phyloP scores from a whole-genome alignment of 2,797 vertebrate species.

The Lacerta viridis region DNA sequence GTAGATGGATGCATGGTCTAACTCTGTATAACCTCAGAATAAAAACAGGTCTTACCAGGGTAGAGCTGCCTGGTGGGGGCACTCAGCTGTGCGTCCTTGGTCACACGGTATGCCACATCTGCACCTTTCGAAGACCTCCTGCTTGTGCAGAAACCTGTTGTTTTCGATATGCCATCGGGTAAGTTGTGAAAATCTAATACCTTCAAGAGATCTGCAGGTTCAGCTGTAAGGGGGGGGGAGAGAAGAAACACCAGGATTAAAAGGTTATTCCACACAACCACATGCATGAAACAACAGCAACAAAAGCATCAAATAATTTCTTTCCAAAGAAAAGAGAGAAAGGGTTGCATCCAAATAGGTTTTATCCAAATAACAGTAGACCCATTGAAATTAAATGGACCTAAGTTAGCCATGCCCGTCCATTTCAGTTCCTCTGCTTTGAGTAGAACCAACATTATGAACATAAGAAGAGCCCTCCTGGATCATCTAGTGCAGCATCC shows the following conservation, averaged over 20 bases:
- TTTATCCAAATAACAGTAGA: no score
- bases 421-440: no score
- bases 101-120: slow-evolving; percentile 94
- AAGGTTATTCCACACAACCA: background rate
- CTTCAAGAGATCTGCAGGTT: slow-evolving; percentile 96
- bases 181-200: slow-evolving; percentile 97
- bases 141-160: slow-evolving; percentile 92
- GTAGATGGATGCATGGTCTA: background rate
- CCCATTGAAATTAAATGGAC: no score
- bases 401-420: no score
- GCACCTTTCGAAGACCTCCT: slow-evolving; percentile 91
- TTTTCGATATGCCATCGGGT: slow-evolving; percentile 94
- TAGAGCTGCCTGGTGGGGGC: slow-evolving; percentile 97
- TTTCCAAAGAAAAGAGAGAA: background rate
- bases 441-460: no score
- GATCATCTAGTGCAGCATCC: no score
- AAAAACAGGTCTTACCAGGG: slow-evolving; percentile 82
- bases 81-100: slow-evolving; percentile 95
- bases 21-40: accelerated
- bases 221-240: slow-evolving; percentile 80
- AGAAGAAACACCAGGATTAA: slow-evolving; percentile 40
- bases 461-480: no score
- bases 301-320: background rate
- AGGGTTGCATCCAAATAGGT: no score
- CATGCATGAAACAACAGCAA: background rate